Conservation (phyloP, 2,888 invertebrate species). For the Heterodera filipjevi region DNA sequence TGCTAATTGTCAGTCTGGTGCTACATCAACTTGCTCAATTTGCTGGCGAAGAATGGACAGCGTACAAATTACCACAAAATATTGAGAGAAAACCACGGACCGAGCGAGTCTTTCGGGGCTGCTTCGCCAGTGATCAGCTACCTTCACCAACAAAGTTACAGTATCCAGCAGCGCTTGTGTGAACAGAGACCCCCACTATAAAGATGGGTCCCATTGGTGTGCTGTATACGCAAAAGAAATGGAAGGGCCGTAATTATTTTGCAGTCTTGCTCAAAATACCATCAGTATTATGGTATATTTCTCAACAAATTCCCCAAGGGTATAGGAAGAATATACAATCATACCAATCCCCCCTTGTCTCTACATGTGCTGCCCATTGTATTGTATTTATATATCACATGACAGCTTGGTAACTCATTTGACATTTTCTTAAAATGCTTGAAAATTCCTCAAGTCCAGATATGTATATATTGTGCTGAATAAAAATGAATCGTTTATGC, state of each 20-base stretch:
- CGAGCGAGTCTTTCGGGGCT: slow-evolving; percentile 15
- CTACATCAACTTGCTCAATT: slow-evolving; percentile 10
- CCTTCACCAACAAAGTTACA: not conserved
- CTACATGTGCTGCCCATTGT: slow-evolving; percentile 22
- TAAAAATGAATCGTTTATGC: no score
- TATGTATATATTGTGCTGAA: no score
- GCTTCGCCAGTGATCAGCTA: slow-evolving; percentile 19
- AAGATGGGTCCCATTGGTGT: slow-evolving; percentile 23
- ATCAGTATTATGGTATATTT: not conserved
- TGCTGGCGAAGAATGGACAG: slow-evolving; percentile 1
- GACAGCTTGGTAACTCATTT: slow-evolving; percentile 17
- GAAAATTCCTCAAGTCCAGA: no score
- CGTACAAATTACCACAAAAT: not conserved
- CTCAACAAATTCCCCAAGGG: not conserved
- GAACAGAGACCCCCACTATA: slow-evolving; percentile 13
- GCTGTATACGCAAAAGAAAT: slow-evolving; percentile 1
- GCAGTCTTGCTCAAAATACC: not conserved
- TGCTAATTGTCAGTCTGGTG: not conserved
- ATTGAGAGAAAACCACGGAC: not conserved
- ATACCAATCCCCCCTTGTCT: not conserved
- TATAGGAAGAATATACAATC: not conserved
- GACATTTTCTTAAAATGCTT: not conserved
- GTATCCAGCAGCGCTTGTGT: slow-evolving; percentile 22
- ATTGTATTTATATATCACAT: slow-evolving; percentile 16
- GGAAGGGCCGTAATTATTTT: slow-evolving; percentile 23